Base-by-base conservation (phyloP, 92 coral and sea anemone genomes). In the Micromussa lordhowensis region DNA sequence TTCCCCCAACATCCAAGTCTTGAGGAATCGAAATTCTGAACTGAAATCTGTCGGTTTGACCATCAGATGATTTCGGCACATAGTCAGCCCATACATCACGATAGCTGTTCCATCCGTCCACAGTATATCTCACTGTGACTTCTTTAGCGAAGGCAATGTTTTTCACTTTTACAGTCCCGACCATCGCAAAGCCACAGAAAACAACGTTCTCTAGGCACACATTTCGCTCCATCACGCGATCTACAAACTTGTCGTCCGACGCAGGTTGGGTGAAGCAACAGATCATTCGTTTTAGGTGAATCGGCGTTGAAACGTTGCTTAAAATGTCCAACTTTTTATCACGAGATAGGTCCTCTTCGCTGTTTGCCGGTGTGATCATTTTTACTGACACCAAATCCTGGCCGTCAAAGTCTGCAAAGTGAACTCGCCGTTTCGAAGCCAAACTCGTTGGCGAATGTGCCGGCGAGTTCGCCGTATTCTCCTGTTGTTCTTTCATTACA, bases 141-240 rank as follows among this genome's bases (percentile, higher is more conserved):
- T 95, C 96, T 75, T 95, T 95, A 24, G 88, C 94, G 69, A 95
- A 95, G 69, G 94, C 94, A 85, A 95, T 93, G 92, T 95, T 95
- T 82, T 92, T 86, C 7, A 95, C 98, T 72, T 89, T 90, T 36
- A 95, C 94, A 18, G 97, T 94, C n/a, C 99, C 99, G 31, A 94
- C 94, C 74, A 98, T 90, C 9, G 97, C 93, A 72, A 88, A 92
- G 58, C 98, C 96, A 19, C 96, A 98, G 69, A 96, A 95, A 48
- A 94, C 89, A 55, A 94, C 90, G 90, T 94, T 96, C 85, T 98
- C 99, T 68, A 98, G 82, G 79, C 98, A 98, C n/a, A 98, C 99
- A 19, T 63, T 78, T 55, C 93, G 95, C 69, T 92, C 89, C 14
- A 75, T 55, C 76, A 96, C 82, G 19, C 98, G 96, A 57, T 82